These are phyloP conservation scores for Maniola jurtina DNA, from an alignment of 1,140 invertebrate genomes.

Conservation along the genomic window DNA sequence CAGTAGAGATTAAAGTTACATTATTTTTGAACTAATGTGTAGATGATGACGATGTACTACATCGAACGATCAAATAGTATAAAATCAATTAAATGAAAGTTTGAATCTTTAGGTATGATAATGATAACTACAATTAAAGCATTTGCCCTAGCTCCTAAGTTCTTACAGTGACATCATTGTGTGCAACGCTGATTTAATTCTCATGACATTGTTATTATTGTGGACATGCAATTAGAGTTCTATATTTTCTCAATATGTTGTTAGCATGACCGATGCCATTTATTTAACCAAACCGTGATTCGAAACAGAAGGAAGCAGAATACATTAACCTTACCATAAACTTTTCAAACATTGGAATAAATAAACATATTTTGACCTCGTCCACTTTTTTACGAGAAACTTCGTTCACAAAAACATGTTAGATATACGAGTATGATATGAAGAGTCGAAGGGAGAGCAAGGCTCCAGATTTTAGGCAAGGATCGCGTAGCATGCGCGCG, in stretches of 20 bases:
- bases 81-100: too few species aligned
- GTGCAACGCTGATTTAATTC: constrained; percentile 6
- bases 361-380: constrained; percentile 5
- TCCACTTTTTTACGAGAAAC: constrained; percentile 9
- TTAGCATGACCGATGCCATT: not conserved
- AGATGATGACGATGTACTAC: too few species aligned
- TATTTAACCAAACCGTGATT: not conserved
- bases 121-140: not conserved
- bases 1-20: too few species aligned
- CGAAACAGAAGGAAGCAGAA: constrained; percentile 7
- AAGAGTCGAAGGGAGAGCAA: not conserved
- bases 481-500: constrained; percentile 29
- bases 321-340: constrained; percentile 18
- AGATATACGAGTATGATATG: not conserved
- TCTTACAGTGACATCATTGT: constrained; percentile 7
- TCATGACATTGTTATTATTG: not conserved
- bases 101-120: too few species aligned
- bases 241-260: not conserved
- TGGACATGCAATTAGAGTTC: not conserved
- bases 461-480: constrained; percentile 13
- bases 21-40: too few species aligned
- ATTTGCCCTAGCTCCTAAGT: not conserved
- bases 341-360: constrained; percentile 4
- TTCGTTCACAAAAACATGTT: not conserved
- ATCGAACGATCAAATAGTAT: too few species aligned